phyloP scores from a whole-genome alignment of 2,888 invertebrate species.

The Glyphotaelius pellucidus region DNA sequence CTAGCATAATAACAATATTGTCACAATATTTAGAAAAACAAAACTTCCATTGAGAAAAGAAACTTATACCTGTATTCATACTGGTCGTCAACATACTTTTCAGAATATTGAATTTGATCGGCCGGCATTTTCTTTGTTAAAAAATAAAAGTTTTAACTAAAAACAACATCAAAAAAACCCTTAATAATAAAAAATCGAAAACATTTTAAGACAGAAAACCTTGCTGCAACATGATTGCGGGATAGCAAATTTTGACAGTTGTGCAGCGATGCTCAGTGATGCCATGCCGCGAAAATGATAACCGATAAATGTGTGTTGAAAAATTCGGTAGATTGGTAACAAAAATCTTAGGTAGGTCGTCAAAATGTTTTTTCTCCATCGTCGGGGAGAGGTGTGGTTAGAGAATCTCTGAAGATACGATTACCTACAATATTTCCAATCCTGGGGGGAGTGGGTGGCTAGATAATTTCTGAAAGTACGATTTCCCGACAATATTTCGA shows the following conservation, averaged over 20 bases:
- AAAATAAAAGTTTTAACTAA: conserved; percentile 10
- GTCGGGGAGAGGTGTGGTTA: too few relatives aligned
- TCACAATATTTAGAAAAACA: neutral
- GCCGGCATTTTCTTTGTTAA: conserved; percentile 78
- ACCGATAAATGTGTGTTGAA: too few relatives aligned
- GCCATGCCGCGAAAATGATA: too few relatives aligned
- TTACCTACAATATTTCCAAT: too few relatives aligned
- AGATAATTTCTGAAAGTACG: too few relatives aligned
- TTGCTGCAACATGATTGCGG: neutral
- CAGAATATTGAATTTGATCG: conserved; percentile 94
- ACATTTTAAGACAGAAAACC: conserved; percentile 12
- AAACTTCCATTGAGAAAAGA: neutral
- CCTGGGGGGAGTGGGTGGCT: too few relatives aligned
- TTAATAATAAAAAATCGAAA: conserved; percentile 5
- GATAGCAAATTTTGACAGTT: conserved; percentile 30
- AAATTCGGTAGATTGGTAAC: too few relatives aligned
- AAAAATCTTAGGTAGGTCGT: too few relatives aligned
- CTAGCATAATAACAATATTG: neutral
- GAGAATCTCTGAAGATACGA: too few relatives aligned
- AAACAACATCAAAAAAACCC: neutral
- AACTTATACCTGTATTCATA: conserved; percentile 90
- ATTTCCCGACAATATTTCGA: too few relatives aligned
- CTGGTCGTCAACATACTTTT: conserved; percentile 91
- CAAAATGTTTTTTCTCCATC: too few relatives aligned
- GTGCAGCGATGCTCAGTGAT: neutral